Percentiles rank a stretch among this genome's conserved stretches.
Conservation (phyloP, 2,888 invertebrate genomes). For the Epirrhoe tristata region DNA sequence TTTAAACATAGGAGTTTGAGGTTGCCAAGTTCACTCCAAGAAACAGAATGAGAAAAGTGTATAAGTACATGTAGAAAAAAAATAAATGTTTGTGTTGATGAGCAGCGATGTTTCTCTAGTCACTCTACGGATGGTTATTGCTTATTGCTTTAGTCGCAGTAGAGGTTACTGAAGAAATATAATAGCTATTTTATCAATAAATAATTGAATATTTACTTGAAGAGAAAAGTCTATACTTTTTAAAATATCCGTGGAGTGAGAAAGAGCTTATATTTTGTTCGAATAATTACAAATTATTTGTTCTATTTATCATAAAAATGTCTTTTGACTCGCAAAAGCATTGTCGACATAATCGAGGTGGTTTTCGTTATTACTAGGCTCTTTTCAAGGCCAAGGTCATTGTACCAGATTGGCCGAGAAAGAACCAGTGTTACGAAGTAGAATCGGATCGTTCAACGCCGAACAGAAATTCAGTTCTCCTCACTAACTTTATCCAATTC, state of each 20-base stretch:
- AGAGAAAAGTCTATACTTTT: neutral
- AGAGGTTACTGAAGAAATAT: neutral
- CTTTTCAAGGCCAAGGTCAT: neutral
- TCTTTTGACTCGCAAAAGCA: constrained; percentile 78
- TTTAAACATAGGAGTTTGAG: neutral
- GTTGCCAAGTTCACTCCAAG: neutral
- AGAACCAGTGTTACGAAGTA: constrained; percentile 2
- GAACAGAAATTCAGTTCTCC: constrained; percentile 36
- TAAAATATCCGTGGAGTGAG: neutral
- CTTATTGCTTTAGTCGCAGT: neutral
- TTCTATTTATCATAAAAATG: constrained; percentile 55
- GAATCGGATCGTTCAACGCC: constrained; percentile 19
- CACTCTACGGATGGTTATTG: neutral
- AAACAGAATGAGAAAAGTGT: no score
- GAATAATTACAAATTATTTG: constrained; percentile 5
- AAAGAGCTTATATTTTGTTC: neutral
- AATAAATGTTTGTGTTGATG: neutral
- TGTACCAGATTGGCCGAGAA: constrained; percentile 4
- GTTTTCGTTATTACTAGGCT: neutral
- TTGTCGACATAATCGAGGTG: constrained; percentile 39
- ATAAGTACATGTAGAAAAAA: no score
- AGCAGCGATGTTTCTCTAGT: neutral
- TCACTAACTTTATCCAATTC: constrained; percentile 52
- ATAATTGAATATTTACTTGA: neutral
- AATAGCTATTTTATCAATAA: no score